These are phyloP conservation scores for Koerneria pararmatus DNA, from an alignment of 2,888 invertebrate species.

Conservation along the genomic window DNA sequence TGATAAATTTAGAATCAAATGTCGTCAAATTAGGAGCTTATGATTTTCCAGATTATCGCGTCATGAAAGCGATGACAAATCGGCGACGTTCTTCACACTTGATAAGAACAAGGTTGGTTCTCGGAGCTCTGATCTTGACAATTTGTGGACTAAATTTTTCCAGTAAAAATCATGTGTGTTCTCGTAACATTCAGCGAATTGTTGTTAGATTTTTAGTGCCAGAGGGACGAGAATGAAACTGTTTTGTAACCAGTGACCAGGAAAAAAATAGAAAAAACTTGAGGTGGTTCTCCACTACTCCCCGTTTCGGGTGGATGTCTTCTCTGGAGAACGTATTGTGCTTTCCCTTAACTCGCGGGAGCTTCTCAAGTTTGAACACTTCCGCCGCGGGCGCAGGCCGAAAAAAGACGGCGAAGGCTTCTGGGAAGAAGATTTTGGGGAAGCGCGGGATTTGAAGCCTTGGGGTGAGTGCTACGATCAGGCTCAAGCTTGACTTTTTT, in stretches of 20 bases:
- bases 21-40: too few relatives aligned
- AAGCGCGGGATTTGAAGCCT: slow-evolving; percentile 87
- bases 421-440: slow-evolving; percentile 91
- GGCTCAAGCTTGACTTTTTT: too few relatives aligned
- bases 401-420: slow-evolving; percentile 65
- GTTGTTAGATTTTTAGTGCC: slow-evolving; percentile 62
- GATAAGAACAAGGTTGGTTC: slow-evolving; percentile 36
- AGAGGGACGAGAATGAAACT: slow-evolving; percentile 72
- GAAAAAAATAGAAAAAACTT: neutral
- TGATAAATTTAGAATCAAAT: too few relatives aligned
- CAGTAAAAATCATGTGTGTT: too few relatives aligned
- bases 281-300: slow-evolving; percentile 59
- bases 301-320: slow-evolving; percentile 82
- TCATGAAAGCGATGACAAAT: too few relatives aligned
- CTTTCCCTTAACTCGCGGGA: slow-evolving; percentile 80
- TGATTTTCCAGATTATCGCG: too few relatives aligned
- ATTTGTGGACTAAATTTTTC: too few relatives aligned
- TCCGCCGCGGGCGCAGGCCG: slow-evolving; percentile 63
- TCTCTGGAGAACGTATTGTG: slow-evolving; percentile 68
- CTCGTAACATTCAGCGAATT: too few relatives aligned
- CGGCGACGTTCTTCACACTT: too few relatives aligned
- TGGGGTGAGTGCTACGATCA: slow-evolving; percentile 66
- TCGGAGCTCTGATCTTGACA: too few relatives aligned
- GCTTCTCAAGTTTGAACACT: slow-evolving; percentile 82
- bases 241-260: slow-evolving; percentile 68